Evolutionary conservation across 1,140 invertebrate genomes (phyloP).

Genomic region (Drosophila azteca): DNA sequence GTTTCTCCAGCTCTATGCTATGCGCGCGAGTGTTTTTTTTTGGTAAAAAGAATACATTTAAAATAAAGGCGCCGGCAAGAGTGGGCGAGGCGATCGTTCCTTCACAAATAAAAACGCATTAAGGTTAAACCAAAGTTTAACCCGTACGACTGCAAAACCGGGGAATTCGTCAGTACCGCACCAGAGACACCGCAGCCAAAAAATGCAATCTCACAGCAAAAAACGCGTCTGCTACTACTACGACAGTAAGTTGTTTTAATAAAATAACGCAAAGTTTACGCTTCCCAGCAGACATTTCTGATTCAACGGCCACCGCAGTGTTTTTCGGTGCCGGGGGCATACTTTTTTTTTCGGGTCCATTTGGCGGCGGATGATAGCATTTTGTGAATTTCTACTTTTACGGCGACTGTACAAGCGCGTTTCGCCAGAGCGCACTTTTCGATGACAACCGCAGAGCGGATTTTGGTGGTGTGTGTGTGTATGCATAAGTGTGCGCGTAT

Average conservation of each 20-base stretch:
- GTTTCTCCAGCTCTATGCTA: no score
- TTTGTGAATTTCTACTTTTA: slow-evolving; percentile 72
- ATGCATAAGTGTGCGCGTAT: slow-evolving; percentile 44
- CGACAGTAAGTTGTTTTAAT: slow-evolving; percentile 93
- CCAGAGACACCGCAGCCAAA: not conserved
- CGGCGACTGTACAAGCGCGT: slow-evolving; percentile 73
- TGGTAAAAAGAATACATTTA: not conserved
- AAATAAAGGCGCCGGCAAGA: not conserved
- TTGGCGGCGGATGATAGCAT: slow-evolving; percentile 11
- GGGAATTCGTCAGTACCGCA: no score
- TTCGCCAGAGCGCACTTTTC: slow-evolving; percentile 58
- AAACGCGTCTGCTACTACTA: slow-evolving; percentile 99
- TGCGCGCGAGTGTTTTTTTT: not conserved
- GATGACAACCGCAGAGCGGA: slow-evolving; percentile 35
- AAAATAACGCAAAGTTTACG: not conserved
- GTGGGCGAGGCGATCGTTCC: no score
- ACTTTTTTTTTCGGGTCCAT: slow-evolving; percentile 7
- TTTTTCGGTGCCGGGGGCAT: not conserved
- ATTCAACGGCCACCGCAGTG: not conserved
- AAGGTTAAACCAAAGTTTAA: no score
- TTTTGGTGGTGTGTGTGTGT: slow-evolving; percentile 35
- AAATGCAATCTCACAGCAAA: slow-evolving; percentile 91
- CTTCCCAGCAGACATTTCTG: no score
- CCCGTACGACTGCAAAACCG: no score
- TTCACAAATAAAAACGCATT: no score